phyloP scores from a whole-genome alignment of 2,888 invertebrate species.

The Protophormia terraenovae region DNA sequence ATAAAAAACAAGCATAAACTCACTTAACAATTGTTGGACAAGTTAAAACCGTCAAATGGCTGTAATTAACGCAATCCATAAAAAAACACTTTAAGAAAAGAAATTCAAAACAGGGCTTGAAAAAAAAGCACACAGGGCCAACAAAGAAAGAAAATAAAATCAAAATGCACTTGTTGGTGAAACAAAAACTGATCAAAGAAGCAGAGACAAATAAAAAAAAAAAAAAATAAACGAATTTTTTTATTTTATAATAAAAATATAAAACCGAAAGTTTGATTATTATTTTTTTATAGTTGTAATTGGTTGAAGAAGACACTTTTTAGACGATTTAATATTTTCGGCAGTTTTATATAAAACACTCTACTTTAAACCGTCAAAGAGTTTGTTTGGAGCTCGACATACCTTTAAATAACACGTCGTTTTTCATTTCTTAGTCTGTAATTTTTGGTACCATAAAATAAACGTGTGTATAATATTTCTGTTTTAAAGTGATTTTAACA shows the following conservation, averaged over 20 bases:
- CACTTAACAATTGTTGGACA: slow-evolving; percentile 1
- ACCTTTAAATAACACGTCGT: not conserved
- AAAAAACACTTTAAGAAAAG: slow-evolving; percentile 11
- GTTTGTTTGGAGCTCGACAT: slow-evolving; percentile 8
- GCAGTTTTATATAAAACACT: slow-evolving; percentile 41
- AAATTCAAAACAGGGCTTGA: slow-evolving; percentile 4
- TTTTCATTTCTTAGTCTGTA: not conserved
- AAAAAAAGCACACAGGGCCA: slow-evolving; percentile 1
- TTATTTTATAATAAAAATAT: slow-evolving; percentile 8
- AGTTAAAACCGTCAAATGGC: not conserved
- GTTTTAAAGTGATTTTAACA: not conserved
- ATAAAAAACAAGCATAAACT: too few relatives aligned
- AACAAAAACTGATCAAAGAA: not conserved
- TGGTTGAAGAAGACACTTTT: not conserved
- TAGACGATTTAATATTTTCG: slow-evolving; percentile 40
- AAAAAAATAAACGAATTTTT: not conserved
- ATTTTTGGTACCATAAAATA: not conserved
- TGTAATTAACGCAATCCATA: slow-evolving; percentile 30
- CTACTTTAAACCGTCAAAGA: slow-evolving; percentile 31
- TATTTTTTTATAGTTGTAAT: not conserved
- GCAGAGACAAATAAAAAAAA: not conserved
- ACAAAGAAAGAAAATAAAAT: not conserved
- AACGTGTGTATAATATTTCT: not conserved
- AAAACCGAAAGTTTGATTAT: slow-evolving; percentile 35
- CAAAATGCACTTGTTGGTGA: slow-evolving; percentile 40